A percentile compares a stretch with the other conserved stretches of the same genome.
These are phyloP conservation scores for Typhlichthys subterraneus DNA, from an alignment of 2,797 vertebrate genomes.

Conservation along the genomic window DNA sequence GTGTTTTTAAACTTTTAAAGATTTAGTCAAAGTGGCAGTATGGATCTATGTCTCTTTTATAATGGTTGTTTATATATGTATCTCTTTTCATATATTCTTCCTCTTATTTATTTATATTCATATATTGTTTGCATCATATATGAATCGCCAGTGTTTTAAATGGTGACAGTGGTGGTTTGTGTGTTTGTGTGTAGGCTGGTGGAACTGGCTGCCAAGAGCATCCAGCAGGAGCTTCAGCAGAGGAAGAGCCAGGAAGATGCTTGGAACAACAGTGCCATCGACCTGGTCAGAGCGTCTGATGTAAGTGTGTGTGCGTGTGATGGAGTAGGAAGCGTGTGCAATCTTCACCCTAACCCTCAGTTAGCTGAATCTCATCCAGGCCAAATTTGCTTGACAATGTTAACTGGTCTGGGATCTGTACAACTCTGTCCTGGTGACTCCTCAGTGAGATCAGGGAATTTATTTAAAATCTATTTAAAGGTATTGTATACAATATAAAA, in stretches of 20 bases:
- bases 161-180: neutral
- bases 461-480: too few species aligned
- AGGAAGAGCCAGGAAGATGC: conserved; percentile 88
- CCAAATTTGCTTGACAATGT: neutral
- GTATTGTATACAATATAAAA: too few species aligned
- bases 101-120: too few species aligned
- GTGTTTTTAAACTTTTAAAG: too few species aligned
- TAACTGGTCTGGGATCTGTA: too few species aligned
- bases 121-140: neutral
- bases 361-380: neutral
- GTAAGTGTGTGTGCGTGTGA: conserved; percentile 69
- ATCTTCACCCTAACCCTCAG: neutral
- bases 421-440: too few species aligned
- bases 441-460: too few species aligned
- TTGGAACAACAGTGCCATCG: conserved; percentile 93
- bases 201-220: conserved; percentile 87
- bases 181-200: conserved; percentile 79
- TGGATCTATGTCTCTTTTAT: too few species aligned
- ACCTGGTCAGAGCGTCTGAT: conserved; percentile 91
- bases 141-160: neutral
- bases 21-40: too few species aligned
- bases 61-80: too few species aligned
- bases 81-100: too few species aligned
- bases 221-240: conserved; percentile 84
- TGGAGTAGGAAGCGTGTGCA: neutral